Evolutionary conservation across 2,888 invertebrate genomes (phyloP).

Genomic region (Congeria kusceri): DNA sequence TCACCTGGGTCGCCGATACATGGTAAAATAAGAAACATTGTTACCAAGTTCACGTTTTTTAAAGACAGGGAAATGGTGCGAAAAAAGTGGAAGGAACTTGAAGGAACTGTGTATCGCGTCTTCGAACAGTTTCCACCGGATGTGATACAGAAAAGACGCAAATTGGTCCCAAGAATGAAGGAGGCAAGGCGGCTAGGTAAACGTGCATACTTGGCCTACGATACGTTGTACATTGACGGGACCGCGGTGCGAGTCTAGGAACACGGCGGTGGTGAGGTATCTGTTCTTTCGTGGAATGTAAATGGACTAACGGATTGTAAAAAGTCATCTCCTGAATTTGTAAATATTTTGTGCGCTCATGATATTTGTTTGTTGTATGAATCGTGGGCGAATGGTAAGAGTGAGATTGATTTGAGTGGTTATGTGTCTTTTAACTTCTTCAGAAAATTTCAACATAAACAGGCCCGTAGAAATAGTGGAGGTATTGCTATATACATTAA

Average conservation of each 20-base stretch:
- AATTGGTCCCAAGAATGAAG: constrained; percentile 3
- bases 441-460: constrained; percentile 34
- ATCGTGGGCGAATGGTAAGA: constrained; percentile 4
- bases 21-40: constrained; percentile 29
- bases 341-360: background rate
- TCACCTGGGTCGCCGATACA: background rate
- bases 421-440: constrained; percentile 28
- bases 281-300: constrained; percentile 13
- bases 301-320: constrained; percentile 11
- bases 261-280: constrained; percentile 2
- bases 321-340: background rate
- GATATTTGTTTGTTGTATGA: constrained; percentile 18
- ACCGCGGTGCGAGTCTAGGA: background rate
- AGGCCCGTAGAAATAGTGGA: constrained; percentile 38
- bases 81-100: constrained; percentile 18
- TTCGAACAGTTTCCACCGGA: constrained; percentile 27
- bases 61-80: constrained; percentile 37
- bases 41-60: constrained; percentile 31
- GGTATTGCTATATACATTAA: constrained; percentile 30
- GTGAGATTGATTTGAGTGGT: constrained; percentile 6
- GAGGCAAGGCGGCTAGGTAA: constrained; percentile 4
- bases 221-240: background rate
- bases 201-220: background rate
- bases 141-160: background rate
- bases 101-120: constrained; percentile 20